A percentile compares a stretch with the other conserved stretches of the same genome.
phyloP scores from a whole-genome alignment of 2,888 invertebrate genomes.

The Chelonus formosanus region DNA sequence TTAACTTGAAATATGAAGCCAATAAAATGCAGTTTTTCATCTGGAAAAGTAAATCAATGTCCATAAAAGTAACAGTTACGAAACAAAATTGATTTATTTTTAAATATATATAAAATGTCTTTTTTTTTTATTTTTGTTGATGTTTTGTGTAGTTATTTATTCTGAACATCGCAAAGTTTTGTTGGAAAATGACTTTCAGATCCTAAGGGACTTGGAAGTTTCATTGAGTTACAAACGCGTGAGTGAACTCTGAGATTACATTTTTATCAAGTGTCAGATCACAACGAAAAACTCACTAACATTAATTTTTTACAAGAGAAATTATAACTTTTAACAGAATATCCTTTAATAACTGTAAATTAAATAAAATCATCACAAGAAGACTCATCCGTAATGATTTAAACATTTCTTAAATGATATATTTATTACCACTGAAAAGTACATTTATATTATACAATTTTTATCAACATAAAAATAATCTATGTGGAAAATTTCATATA shows the following conservation, averaged over 20 bases:
- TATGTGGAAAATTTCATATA: background rate
- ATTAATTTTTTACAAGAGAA: no score
- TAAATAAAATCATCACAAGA: no score
- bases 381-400: no score
- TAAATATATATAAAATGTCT: background rate
- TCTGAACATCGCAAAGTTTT: background rate
- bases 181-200: slow-evolving; percentile 1
- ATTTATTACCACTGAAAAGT: no score
- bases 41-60: background rate
- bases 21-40: background rate
- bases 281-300: background rate
- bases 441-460: no score
- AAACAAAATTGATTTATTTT: no score
- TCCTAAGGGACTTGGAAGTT: background rate
- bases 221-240: slow-evolving; percentile 6
- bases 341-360: no score
- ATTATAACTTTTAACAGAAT: no score
- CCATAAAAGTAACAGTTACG: no score
- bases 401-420: no score
- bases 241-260: background rate
- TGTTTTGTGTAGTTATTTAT: background rate
- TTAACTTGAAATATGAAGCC: no score
- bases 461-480: no score
- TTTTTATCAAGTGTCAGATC: background rate
- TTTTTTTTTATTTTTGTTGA: background rate